Conservation (phyloP, 1,140 invertebrate species). For the Frieseomelitta varia region DNA sequence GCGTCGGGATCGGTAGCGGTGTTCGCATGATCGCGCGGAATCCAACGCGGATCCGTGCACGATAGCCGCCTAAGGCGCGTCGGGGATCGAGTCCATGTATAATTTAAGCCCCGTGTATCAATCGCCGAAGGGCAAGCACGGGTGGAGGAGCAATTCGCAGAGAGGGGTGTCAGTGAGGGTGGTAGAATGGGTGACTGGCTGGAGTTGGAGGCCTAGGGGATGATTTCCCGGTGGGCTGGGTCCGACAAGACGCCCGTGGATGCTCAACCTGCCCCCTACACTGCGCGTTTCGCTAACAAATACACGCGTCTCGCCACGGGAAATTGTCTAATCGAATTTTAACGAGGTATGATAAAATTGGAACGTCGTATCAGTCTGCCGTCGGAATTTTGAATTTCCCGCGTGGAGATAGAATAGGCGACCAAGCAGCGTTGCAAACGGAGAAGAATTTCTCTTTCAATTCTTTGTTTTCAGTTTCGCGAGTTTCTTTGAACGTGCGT, state of each 20-base stretch:
- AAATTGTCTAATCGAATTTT: neutral
- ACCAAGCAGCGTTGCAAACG: neutral
- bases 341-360: neutral
- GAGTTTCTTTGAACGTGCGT: no score
- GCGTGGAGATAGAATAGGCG: no score
- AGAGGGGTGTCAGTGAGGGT: neutral
- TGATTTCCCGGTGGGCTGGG: conserved; percentile 69
- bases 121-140: conserved; percentile 65
- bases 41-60: conserved; percentile 53
- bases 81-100: conserved; percentile 62
- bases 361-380: neutral
- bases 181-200: conserved; percentile 38
- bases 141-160: conserved; percentile 59
- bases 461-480: no score
- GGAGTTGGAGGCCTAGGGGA: conserved; percentile 65
- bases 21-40: conserved; percentile 53
- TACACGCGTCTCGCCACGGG: neutral
- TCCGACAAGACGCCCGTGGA: conserved; percentile 36
- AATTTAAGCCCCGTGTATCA: conserved; percentile 70
- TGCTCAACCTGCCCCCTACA: conserved; percentile 29
- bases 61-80: conserved; percentile 55
- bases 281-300: neutral
- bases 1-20: neutral
- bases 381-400: no score
- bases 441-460: neutral